Percentiles rank a stretch among this genome's conserved stretches.
These are phyloP conservation scores for Caprella mutica DNA, from an alignment of 2,888 invertebrate genomes.

Conservation along the genomic window DNA sequence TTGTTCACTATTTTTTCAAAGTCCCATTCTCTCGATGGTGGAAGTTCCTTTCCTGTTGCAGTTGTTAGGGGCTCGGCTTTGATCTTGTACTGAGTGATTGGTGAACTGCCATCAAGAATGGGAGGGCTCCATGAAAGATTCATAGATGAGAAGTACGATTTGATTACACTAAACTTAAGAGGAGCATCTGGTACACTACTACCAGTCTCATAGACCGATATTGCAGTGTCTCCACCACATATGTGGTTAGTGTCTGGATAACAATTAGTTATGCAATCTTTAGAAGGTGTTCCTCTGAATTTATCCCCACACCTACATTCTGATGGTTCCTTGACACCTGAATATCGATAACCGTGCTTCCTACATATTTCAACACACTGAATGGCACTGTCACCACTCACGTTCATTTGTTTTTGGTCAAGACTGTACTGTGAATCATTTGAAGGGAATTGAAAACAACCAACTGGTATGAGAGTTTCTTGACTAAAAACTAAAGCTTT, in stretches of 20 bases:
- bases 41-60: slow-evolving; percentile 19
- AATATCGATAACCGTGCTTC: slow-evolving; percentile 13
- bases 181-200: slow-evolving; percentile 34
- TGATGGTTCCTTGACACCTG: slow-evolving; percentile 8
- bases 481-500: no score
- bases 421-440: no score
- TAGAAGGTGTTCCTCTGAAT: slow-evolving; percentile 11
- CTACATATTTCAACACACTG: slow-evolving; percentile 20
- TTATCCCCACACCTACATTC: slow-evolving; percentile 20
- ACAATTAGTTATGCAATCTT: slow-evolving; percentile 22
- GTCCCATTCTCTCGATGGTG: slow-evolving; percentile 8
- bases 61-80: slow-evolving; percentile 18
- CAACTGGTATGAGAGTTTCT: no score
- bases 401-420: no score
- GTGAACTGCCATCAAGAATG: slow-evolving; percentile 10
- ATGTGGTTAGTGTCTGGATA: slow-evolving; percentile 25
- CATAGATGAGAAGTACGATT: slow-evolving; percentile 16
- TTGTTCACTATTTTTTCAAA: slow-evolving; percentile 13
- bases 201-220: slow-evolving; percentile 38
- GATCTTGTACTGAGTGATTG: slow-evolving; percentile 22
- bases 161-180: slow-evolving; percentile 16
- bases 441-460: no score
- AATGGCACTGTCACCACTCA: slow-evolving; percentile 11
- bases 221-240: slow-evolving; percentile 39
- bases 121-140: slow-evolving; percentile 29